These are phyloP conservation scores for Muscicapa adusta DNA, from an alignment of 2,113 vertebrate species.

Conservation along the genomic window DNA sequence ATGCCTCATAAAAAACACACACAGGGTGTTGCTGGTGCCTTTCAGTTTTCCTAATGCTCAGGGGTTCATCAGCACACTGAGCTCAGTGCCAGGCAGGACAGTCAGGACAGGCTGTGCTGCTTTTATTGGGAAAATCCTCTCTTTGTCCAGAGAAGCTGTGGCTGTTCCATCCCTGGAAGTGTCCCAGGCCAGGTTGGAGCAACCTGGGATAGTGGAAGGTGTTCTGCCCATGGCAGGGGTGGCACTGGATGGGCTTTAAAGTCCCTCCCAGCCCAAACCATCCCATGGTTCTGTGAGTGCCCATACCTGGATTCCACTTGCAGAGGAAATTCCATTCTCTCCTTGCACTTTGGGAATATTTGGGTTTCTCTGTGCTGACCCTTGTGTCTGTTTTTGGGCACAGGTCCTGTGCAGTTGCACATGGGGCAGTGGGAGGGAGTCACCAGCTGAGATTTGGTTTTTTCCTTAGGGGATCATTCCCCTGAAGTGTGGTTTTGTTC, in stretches of 20 bases:
- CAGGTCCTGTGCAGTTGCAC: fast-evolving
- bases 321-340: neutral
- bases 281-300: neutral
- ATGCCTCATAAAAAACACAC: neutral
- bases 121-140: neutral
- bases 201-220: fast-evolving
- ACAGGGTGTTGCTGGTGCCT: fast-evolving
- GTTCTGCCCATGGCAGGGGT: neutral
- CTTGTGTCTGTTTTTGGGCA: neutral
- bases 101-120: neutral
- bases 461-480: neutral
- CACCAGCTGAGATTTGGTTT: neutral
- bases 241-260: neutral
- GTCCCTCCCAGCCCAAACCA: neutral
- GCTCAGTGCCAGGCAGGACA: neutral
- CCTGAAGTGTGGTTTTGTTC: neutral
- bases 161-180: neutral
- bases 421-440: neutral
- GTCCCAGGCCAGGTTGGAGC: neutral
- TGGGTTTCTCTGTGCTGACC: neutral
- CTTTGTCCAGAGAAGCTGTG: neutral
- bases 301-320: no score
- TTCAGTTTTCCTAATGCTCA: neutral
- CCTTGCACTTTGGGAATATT: neutral
- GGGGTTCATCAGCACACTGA: fast-evolving